phyloP scores from a whole-genome alignment of 2,113 vertebrate genomes.

The Grantiella picta region DNA sequence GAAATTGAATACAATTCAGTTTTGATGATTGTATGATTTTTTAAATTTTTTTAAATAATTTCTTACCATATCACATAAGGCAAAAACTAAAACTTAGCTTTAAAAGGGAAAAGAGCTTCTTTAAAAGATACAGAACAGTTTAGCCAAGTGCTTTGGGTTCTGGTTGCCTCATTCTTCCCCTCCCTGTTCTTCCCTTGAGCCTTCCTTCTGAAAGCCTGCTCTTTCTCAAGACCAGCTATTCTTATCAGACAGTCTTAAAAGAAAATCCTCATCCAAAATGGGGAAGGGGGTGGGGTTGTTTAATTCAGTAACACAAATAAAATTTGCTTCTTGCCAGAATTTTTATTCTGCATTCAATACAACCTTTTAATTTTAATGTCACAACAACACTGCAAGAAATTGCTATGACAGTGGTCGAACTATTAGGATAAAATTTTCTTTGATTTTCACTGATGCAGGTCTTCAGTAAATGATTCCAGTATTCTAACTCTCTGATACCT shows the following conservation, averaged over 20 bases:
- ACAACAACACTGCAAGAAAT: neutral
- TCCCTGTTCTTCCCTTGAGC: neutral
- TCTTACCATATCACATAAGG: conserved; percentile 43
- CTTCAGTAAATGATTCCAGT: neutral
- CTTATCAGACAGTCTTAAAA: neutral
- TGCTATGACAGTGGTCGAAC: neutral
- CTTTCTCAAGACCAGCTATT: neutral
- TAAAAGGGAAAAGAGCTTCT: neutral
- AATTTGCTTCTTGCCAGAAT: neutral
- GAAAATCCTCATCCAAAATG: neutral
- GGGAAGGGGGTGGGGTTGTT: neutral
- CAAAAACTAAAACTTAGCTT: conserved; percentile 61
- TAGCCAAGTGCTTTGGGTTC: conserved; percentile 33
- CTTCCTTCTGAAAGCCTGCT: neutral
- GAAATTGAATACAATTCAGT: conserved; percentile 25
- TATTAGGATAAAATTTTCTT: neutral
- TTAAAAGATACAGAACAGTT: conserved; percentile 25
- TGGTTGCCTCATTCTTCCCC: neutral
- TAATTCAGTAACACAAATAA: neutral
- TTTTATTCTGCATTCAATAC: neutral
- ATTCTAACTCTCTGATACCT: neutral
- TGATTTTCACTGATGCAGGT: neutral
- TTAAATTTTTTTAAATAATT: neutral
- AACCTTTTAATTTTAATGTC: neutral
- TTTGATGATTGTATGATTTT: conserved; percentile 28